Base-by-base conservation (phyloP, 2,888 invertebrate genomes). In the Hemithea aestivaria region DNA sequence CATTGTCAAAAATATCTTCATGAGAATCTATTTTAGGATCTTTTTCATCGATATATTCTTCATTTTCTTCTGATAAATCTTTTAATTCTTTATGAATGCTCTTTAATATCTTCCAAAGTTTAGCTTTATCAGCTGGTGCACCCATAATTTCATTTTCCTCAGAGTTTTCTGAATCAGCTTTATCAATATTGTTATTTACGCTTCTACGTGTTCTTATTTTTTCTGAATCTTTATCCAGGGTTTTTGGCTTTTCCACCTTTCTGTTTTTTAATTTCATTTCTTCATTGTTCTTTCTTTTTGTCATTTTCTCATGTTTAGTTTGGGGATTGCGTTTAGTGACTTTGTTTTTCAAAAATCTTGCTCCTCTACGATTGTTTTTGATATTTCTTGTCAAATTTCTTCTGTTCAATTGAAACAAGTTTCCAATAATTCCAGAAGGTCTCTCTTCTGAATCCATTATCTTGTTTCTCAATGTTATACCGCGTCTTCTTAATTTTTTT, bases 111-210 rank as follows among this genome's bases (percentile, higher is more conserved):
- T 70, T 73, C 52, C 66, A 68, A 1, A 74, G 32, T 20, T 70
- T 69, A 1, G 45, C 51, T 40, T 66, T 60, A 8, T 67, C 61
- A 31, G 56, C 62, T 7, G 47, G 54, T 0, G 51, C 32, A 2
- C 72, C 61, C 10, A 77, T 4, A 16, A 16, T 58, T 50, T 76
- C 67, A 27, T 79, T 82, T 42, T 76, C 73, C 22, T 48, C 39
- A 7, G 51, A 40, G 38, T 55, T 16, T 16, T 16, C 16, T 4
- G 16, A 40, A 45, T 62, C 45, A 43, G 48, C 50, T 16, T 53
- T 43, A 12, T 55, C 53, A 7, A 51, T 52, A n/a, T 43, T 35
- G 2, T 48, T 28, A 8, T 4, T 16, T 16, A 48, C 54, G 9
- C 36, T 42, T 29, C 48, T 49, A 21, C 38, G 50, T 16, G 40